phyloP scores from a whole-genome alignment of 2,797 vertebrate genomes.

The Margarornis squamiger region DNA sequence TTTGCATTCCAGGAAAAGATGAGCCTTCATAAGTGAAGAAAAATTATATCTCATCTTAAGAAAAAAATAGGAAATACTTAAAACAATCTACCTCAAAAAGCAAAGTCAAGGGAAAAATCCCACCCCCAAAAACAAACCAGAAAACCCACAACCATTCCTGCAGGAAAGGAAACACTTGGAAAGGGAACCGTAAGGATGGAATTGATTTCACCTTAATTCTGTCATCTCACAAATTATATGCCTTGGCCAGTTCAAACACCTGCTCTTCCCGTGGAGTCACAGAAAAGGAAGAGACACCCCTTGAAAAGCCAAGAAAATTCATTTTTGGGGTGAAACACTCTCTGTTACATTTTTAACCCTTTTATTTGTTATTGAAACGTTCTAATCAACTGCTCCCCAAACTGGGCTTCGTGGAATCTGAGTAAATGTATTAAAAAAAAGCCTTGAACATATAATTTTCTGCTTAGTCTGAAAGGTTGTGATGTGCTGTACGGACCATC shows the following conservation, averaged over 20 bases:
- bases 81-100: neutral
- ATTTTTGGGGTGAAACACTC: accelerated
- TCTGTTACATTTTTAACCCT: neutral
- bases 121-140: accelerated
- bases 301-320: neutral
- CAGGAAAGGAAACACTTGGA: neutral
- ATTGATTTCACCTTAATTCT: neutral
- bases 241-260: neutral
- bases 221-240: neutral
- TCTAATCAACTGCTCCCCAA: neutral
- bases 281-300: neutral
- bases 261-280: neutral
- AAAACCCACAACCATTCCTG: neutral
- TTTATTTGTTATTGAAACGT: neutral
- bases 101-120: accelerated
- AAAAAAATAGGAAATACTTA: accelerated
- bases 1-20: neutral
- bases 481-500: neutral
- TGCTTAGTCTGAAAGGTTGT: neutral
- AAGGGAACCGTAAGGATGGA: neutral
- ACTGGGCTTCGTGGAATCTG: accelerated
- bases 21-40: neutral
- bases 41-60: accelerated
- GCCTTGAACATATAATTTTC: neutral
- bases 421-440: neutral